Percentiles rank a stretch among this genome's conserved stretches.
Evolutionary conservation across 2,113 vertebrate species (phyloP).

Genomic region (Paracanthobrama guichenoti): DNA sequence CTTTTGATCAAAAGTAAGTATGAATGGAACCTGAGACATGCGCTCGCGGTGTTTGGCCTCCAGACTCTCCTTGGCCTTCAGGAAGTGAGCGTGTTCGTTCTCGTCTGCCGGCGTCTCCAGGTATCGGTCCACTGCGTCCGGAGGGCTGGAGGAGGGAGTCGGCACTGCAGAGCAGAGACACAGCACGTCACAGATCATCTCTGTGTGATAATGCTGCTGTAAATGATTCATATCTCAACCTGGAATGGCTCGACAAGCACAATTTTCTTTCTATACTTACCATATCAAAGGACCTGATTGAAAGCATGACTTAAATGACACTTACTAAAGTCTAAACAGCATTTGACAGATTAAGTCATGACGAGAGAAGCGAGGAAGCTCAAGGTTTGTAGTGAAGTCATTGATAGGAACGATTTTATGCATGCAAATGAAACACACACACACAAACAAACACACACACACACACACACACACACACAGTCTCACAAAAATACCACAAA

Average conservation of each 20-base stretch:
- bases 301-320: background rate
- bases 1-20: background rate
- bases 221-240: background rate
- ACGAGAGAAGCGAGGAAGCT: background rate
- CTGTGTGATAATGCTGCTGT: background rate
- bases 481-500: background rate
- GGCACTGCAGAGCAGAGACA: constrained; percentile 77
- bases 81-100: constrained; percentile 95
- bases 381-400: background rate
- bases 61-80: constrained; percentile 96
- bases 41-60: constrained; percentile 95
- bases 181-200: background rate
- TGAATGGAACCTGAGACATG: constrained; percentile 88
- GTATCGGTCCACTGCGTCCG: constrained; percentile 94
- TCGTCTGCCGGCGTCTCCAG: constrained; percentile 95
- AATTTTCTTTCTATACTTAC: background rate
- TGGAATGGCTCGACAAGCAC: background rate
- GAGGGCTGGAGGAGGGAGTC: constrained; percentile 88
- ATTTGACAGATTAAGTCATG: background rate
- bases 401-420: background rate
- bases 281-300: background rate
- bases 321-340: background rate
- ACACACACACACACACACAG: constrained; percentile 7
- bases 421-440: constrained; percentile 12
- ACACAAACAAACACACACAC: background rate